Base-by-base conservation (phyloP, 2,888 invertebrate genomes). In the Quadroppia sp. region DNA sequence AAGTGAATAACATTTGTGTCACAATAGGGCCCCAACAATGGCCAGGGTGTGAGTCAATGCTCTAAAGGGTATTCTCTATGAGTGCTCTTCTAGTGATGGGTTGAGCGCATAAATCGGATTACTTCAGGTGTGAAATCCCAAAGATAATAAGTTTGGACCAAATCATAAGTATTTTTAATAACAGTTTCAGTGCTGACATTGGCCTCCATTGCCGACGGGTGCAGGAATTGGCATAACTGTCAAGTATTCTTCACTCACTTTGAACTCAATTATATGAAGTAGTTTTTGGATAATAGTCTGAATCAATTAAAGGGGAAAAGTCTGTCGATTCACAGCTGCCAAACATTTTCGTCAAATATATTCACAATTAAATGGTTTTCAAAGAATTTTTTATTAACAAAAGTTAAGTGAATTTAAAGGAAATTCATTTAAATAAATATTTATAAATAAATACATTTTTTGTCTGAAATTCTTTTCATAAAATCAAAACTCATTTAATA, bases 41-140 rank as follows among this genome's bases (percentile, higher is more conserved):
- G 13, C 2, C n/a, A 64, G 7, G 53, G 2, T 23, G 6, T 7
- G 11, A 36, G 36, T 30, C 30, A 20, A 2, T 36, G 64, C 20
- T 64, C 6, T 2, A 64, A 64, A 53, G 53, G 53, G 20, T 64
- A n/a, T 64, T 64, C 13, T 1, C 25, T 4, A 61, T 32, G 9
- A 64, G 64, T 32, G 64, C 20, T 23, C 64, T 40, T 40, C 64
- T 64, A 17, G 40, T 11, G 64, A 64, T 64, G 64, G 64, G 64
- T 64, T 64, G 64, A 64, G 40, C 15, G 36, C 40, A 64, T 64
- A 64, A 69, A 69, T 69, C 69, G 69, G 69, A 69, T 69, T 69
- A 69, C 25, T 23, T 69, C 45, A 69, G 69, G 69, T 69, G 69
- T 69, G 69, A 69, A 69, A 69, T 45, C 56, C 28, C 1, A 17